Evolutionary conservation across 92 coral and sea anemone species (phyloP).

Genomic region (Meandrina meandrites): DNA sequence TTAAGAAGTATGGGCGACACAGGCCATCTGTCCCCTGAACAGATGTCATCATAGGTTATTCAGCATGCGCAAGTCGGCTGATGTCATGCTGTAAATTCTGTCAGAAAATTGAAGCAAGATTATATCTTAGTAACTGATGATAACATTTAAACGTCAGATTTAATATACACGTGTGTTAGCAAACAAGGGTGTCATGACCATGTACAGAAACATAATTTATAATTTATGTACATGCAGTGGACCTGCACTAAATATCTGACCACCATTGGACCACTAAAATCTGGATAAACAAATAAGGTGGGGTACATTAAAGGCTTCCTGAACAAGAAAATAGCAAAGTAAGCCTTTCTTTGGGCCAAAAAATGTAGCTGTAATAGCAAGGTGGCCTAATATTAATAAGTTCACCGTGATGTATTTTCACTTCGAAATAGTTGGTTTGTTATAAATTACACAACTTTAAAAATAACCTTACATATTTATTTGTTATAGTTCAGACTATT

Average conservation of each 20-base stretch:
- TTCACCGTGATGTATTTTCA: neutral
- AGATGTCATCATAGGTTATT: constrained; percentile 36
- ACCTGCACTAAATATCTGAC: neutral
- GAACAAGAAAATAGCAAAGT: neutral
- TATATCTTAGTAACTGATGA: neutral
- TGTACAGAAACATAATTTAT: neutral
- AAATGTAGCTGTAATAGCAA: neutral
- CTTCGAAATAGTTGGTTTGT: neutral
- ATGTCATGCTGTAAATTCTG: neutral
- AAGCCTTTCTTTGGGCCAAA: neutral
- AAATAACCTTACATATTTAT: neutral
- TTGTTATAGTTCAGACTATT: neutral
- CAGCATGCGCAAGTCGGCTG: neutral
- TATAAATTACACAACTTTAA: neutral
- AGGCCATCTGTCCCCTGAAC: constrained; percentile 83
- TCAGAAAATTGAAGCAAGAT: neutral
- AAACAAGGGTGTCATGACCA: neutral
- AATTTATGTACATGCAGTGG: neutral
- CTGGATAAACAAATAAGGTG: too few species aligned
- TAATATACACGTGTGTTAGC: neutral
- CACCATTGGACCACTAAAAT: neutral
- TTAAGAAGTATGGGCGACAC: constrained; percentile 84
- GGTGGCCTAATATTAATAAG: neutral
- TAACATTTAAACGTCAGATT: too few species aligned
- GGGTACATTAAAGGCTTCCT: neutral